Base-by-base conservation (phyloP, 2,797 vertebrate genomes). In the Etheostoma nigrum region DNA sequence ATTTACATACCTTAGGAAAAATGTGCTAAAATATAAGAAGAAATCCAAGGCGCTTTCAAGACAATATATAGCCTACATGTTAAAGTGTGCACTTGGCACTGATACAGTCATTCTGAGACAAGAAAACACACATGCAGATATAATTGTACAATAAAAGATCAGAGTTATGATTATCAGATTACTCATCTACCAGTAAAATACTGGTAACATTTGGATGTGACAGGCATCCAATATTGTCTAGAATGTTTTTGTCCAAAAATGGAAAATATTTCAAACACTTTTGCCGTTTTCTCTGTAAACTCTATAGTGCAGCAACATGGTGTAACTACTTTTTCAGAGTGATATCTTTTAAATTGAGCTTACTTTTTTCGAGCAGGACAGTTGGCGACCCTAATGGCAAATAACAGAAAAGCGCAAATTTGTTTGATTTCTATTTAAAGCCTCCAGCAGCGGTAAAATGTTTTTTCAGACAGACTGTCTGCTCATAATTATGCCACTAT, bases 351-450 rank as follows among this genome's bases (percentile, higher is more conserved):
- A 75, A 65, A 63, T 16, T 45, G 9, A 63, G 48, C 42, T 49
- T 23, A 15, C 58, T 44, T 49, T 27, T 78, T 62, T 48, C 59
- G 40, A 42, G 40, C 54, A 62, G 53, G 1, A n/a, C 58, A 62
- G 53, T 4, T 18, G 25, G 6, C 55, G 62, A 85, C 71, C 40
- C 72, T 25, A 72, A 58, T 1, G 1, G n/a, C 11, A 67, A 74
- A 72, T 81, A 30, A 66, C 18, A 82, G 45, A 58, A 74, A 72
- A 84, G 49, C 59, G 65, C 49, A 68, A 54, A 75, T 19, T 5
- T 47, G 69, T 70, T 61, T 60, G 30, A 40, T 40, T 40, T 40
- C 10, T 70, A 19, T 66, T 51, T 52, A 33, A 81, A 67, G 76
- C 19, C 33, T 63, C 63, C 74, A 53, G 62, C 40, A 33, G 45